Evolutionary conservation across 1,140 invertebrate genomes (phyloP).

Genomic region (Meteorus sp.): DNA sequence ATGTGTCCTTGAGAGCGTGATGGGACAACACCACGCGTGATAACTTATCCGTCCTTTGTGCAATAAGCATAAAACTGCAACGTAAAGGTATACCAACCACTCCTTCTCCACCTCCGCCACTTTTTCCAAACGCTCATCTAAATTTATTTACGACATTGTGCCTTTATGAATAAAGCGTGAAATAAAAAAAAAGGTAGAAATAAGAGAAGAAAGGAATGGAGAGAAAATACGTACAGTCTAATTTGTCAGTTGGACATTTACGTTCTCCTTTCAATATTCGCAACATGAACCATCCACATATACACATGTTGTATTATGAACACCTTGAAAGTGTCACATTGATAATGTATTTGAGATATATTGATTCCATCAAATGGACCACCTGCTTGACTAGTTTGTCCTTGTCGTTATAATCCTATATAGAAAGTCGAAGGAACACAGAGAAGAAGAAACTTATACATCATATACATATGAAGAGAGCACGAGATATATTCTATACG

Average conservation of each 20-base stretch:
- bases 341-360: constrained; percentile 4
- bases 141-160: constrained; percentile 10
- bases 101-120: not conserved
- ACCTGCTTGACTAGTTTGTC: constrained; percentile 16
- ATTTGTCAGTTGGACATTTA: constrained; percentile 7
- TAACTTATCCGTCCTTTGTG: constrained; percentile 11
- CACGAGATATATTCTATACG: no score
- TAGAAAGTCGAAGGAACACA: constrained; percentile 1
- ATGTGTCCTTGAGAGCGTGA: constrained; percentile 3
- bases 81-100: no score
- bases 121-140: not conserved
- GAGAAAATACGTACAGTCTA: not conserved
- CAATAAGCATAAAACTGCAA: not conserved
- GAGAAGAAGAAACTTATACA: no score
- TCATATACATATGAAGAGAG: no score
- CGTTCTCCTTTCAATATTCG: not conserved
- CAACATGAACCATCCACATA: no score
- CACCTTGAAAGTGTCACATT: constrained; percentile 7
- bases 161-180: not conserved
- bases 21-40: not conserved
- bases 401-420: constrained; percentile 4
- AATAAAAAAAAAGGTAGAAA: not conserved
- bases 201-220: not conserved
- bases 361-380: constrained; percentile 1
- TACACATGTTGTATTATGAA: no score